A percentile compares a stretch with the other conserved stretches of the same genome.
phyloP scores from a whole-genome alignment of 2,888 invertebrate species.

The Apodemia mormo region DNA sequence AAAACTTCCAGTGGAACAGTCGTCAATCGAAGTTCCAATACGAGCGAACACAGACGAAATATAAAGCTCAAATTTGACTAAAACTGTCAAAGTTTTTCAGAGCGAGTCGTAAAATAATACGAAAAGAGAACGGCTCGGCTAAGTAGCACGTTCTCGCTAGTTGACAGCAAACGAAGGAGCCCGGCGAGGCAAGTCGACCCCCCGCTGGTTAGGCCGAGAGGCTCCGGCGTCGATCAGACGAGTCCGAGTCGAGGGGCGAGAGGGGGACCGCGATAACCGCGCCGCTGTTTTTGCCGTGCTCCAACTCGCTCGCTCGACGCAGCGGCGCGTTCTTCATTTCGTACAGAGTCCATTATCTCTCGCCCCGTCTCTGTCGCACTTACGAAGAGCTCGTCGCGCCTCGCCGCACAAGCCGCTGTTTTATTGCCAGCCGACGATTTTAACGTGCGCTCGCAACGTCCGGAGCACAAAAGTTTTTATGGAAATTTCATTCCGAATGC shows the following conservation, averaged over 20 bases:
- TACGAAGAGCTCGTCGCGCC: conserved; percentile 74
- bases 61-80: conserved; percentile 52
- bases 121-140: conserved; percentile 41
- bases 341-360: conserved; percentile 78
- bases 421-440: conserved; percentile 82
- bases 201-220: conserved; percentile 73
- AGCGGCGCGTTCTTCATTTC: conserved; percentile 78
- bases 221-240: conserved; percentile 71
- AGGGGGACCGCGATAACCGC: conserved; percentile 70
- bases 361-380: conserved; percentile 68
- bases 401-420: conserved; percentile 80
- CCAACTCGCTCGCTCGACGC: conserved; percentile 67
- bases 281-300: conserved; percentile 78
- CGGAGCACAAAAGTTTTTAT: conserved; percentile 82
- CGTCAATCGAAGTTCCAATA: conserved; percentile 64
- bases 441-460: conserved; percentile 82
- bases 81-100: conserved; percentile 60
- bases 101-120: conserved; percentile 59
- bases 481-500: conserved; percentile 82
- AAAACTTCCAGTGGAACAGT: conserved; percentile 53
- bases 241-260: conserved; percentile 53
- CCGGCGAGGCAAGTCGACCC: conserved; percentile 69
- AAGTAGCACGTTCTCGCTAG: conserved; percentile 55
- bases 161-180: conserved; percentile 57
- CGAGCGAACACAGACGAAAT: conserved; percentile 50